Evolutionary conservation across 2,797 vertebrate species (phyloP).

Genomic region (Thunnus albacares): DNA sequence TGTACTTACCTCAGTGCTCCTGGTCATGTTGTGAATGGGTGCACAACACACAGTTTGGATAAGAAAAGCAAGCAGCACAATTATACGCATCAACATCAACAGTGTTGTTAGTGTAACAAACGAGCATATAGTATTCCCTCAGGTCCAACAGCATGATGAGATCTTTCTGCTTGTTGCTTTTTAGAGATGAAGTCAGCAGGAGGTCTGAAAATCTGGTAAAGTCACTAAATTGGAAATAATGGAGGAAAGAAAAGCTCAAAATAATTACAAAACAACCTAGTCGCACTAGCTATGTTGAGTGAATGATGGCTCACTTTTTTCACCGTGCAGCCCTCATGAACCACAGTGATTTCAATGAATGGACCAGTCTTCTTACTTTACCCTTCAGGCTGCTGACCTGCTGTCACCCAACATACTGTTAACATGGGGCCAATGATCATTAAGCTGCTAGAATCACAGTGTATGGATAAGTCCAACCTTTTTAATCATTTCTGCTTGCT

Average conservation of each 20-base stretch:
- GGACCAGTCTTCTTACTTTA: not conserved
- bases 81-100: not conserved
- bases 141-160: not conserved
- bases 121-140: not conserved
- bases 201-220: not conserved
- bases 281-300: not conserved
- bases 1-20: not conserved
- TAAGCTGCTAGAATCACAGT: not conserved
- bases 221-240: not conserved
- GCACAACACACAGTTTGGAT: conserved; percentile 2
- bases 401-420: not conserved
- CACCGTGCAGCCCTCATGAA: not conserved
- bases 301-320: not conserved
- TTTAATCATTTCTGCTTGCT: not conserved
- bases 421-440: no score
- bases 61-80: conserved; percentile 1
- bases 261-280: not conserved
- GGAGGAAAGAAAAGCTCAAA: not conserved
- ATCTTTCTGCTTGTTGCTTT: conserved; percentile 14
- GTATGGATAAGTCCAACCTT: not conserved
- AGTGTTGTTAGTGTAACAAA: not conserved
- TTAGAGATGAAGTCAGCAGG: not conserved
- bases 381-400: not conserved
- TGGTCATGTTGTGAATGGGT: not conserved
- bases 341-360: not conserved